Percentiles rank a stretch among this genome's conserved stretches.
Conservation (phyloP, 2,113 vertebrate genomes). For the Macrotis lagotis region DNA sequence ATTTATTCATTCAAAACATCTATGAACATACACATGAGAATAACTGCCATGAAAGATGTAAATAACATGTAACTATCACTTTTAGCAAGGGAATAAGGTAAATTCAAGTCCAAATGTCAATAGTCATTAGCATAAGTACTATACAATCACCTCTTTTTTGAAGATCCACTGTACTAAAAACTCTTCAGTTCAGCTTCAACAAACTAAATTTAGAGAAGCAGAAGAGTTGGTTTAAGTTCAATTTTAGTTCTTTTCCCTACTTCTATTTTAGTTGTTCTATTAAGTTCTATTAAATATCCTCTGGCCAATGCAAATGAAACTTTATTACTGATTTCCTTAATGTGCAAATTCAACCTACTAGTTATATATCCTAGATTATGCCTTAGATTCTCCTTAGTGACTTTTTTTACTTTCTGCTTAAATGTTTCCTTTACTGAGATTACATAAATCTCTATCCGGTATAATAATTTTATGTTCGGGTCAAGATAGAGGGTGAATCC, state of each 20-base stretch:
- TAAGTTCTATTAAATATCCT: conserved; percentile 59
- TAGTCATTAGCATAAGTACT: neutral
- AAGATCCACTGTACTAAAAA: neutral
- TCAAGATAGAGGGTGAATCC: neutral
- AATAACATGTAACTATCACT: neutral
- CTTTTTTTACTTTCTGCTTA: conserved; percentile 48
- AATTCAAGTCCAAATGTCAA: neutral
- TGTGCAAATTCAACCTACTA: conserved; percentile 41
- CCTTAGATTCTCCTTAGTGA: conserved; percentile 19
- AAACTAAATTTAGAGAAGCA: conserved; percentile 8
- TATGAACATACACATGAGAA: neutral
- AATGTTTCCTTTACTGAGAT: conserved; percentile 12
- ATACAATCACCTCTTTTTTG: neutral
- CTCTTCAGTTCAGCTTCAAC: conserved; percentile 48
- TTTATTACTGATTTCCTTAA: conserved; percentile 66
- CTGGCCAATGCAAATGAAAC: conserved; percentile 49
- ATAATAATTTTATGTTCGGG: neutral
- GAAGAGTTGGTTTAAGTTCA: conserved; percentile 50
- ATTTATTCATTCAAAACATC: neutral
- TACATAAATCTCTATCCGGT: neutral
- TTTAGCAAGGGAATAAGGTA: neutral
- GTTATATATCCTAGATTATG: neutral
- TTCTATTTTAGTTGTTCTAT: conserved; percentile 75
- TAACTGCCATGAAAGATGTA: neutral
- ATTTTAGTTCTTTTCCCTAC: conserved; percentile 17